Percentiles rank a stretch among this genome's conserved stretches.
phyloP scores from a whole-genome alignment of 2,113 vertebrate species.

The Neotragus pygmaeus region DNA sequence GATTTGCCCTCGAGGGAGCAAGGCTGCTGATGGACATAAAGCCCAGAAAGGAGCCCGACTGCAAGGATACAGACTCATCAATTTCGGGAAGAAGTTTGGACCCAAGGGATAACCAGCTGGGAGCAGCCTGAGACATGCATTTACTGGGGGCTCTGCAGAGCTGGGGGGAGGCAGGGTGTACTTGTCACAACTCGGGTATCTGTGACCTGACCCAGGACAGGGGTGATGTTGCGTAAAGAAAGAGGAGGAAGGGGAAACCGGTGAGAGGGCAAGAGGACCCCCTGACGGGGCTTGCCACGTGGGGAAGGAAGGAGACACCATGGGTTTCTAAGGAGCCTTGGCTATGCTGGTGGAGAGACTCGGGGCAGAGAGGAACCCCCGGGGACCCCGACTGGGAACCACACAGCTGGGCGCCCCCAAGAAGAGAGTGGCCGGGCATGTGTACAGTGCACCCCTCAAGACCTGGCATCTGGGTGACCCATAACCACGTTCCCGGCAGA shows the following conservation, averaged over 20 bases:
- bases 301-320: background rate
- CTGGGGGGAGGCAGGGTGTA: fast-evolving
- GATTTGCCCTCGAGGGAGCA: fast-evolving
- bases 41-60: fast-evolving
- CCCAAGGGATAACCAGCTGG: background rate
- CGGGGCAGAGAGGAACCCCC: background rate
- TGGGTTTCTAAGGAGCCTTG: background rate
- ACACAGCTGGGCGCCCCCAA: fast-evolving
- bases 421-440: fast-evolving
- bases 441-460: fast-evolving
- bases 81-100: fast-evolving
- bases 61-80: fast-evolving
- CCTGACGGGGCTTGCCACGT: fast-evolving
- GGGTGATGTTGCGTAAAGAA: fast-evolving
- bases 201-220: background rate
- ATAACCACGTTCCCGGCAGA: too few species aligned
- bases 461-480: fast-evolving
- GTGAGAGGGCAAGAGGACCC: fast-evolving
- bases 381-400: fast-evolving
- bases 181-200: fast-evolving
- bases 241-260: background rate
- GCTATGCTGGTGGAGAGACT: background rate
- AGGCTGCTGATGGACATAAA: too few species aligned
- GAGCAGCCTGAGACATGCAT: too few species aligned
- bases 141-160: fast-evolving